Percentiles rank a stretch among this genome's conserved stretches.
Conservation (phyloP, 1,140 invertebrate species). For the Maniola jurtina region DNA sequence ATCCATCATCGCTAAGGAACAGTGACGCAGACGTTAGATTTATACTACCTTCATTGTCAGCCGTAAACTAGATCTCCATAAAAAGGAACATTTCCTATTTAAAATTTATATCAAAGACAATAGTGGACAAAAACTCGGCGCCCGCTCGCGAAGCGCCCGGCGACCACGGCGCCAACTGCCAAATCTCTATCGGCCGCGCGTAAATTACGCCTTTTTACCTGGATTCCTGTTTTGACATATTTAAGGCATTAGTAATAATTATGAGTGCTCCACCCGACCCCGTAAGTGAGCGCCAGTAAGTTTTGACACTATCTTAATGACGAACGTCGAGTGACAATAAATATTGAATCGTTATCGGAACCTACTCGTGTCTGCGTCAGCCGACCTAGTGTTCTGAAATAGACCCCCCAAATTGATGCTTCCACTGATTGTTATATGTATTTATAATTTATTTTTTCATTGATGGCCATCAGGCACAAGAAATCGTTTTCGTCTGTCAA, state of each 20-base stretch:
- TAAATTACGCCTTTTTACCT: constrained; percentile 79
- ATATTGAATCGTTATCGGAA: constrained; percentile 74
- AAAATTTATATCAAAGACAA: constrained; percentile 79
- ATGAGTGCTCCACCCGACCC: constrained; percentile 66
- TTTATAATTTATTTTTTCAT: constrained; percentile 5
- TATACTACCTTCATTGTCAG: constrained; percentile 74
- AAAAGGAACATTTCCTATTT: constrained; percentile 78
- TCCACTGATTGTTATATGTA: not conserved
- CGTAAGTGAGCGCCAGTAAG: constrained; percentile 66
- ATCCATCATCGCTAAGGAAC: constrained; percentile 68
- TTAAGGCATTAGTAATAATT: constrained; percentile 79
- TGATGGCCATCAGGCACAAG: not conserved
- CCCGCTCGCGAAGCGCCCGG: constrained; percentile 59
- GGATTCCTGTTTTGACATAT: constrained; percentile 79
- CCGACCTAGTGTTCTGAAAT: constrained; percentile 45
- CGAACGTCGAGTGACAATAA: constrained; percentile 74
- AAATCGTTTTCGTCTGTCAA: not conserved
- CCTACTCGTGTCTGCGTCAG: constrained; percentile 59
- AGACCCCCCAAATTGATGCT: constrained; percentile 62
- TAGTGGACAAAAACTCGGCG: constrained; percentile 76
- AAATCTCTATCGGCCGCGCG: constrained; percentile 77
- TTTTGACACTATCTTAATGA: constrained; percentile 79
- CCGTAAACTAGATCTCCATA: constrained; percentile 78
- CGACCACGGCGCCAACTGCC: constrained; percentile 72
- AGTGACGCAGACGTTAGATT: constrained; percentile 69